A percentile compares a stretch with the other conserved stretches of the same genome.
These are phyloP conservation scores for Lycocorax pyrrhopterus DNA, from an alignment of 2,113 vertebrate species.

Conservation along the genomic window DNA sequence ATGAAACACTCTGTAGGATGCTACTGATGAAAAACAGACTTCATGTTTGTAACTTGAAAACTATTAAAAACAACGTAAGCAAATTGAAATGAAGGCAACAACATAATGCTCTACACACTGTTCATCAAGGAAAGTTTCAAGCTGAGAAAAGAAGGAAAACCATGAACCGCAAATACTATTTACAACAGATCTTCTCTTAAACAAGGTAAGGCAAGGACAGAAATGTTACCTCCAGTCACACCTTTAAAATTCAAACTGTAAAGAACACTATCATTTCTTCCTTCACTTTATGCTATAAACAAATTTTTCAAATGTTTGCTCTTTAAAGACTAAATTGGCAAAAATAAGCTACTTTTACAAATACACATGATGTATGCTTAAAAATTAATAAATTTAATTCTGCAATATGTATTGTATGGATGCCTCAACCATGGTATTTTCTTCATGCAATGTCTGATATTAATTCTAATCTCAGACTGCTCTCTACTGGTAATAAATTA, in stretches of 20 bases:
- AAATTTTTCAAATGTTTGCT: constrained; percentile 29
- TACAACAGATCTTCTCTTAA: not conserved
- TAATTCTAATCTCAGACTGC: constrained; percentile 74
- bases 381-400: constrained; percentile 54
- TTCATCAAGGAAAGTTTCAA: not conserved
- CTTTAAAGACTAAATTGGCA: constrained; percentile 24
- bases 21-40: constrained; percentile 46
- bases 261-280: not conserved
- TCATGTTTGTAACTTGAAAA: constrained; percentile 38
- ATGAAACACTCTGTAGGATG: constrained; percentile 5
- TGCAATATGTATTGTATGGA: not conserved
- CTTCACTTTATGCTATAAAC: constrained; percentile 18
- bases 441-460: constrained; percentile 17
- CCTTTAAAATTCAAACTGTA: not conserved
- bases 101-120: not conserved
- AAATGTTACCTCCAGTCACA: not conserved
- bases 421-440: constrained; percentile 15
- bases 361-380: not conserved
- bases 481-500: constrained; percentile 76
- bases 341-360: constrained; percentile 51
- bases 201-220: not conserved
- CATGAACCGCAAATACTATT: not conserved
- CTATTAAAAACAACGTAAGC: constrained; percentile 20
- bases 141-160: not conserved
- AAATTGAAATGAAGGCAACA: constrained; percentile 10